Evolutionary conservation across 2,113 vertebrate genomes (phyloP).

Genomic region (Ceuthmochares aereus): DNA sequence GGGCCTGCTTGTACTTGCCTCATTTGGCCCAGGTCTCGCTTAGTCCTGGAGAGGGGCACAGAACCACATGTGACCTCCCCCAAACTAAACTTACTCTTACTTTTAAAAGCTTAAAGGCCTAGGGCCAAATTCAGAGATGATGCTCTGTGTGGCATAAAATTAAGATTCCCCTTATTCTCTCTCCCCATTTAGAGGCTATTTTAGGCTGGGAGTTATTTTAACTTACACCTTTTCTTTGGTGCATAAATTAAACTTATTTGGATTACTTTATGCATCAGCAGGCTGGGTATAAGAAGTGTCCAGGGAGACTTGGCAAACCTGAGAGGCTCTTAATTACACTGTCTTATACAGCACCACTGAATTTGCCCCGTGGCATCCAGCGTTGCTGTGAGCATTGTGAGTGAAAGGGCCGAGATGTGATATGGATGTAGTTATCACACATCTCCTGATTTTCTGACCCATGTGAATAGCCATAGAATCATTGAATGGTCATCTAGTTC

Average conservation of each 20-base stretch:
- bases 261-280: constrained; percentile 20
- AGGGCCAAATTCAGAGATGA: background rate
- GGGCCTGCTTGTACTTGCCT: too few species aligned
- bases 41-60: background rate
- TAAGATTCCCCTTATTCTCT: background rate
- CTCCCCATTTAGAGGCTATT: background rate
- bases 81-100: background rate
- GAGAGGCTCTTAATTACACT: background rate
- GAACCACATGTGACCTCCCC: background rate
- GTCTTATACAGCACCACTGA: background rate
- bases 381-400: background rate
- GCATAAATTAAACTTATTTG: constrained; percentile 52
- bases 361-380: background rate
- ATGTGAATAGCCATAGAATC: background rate
- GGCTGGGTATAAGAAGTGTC: background rate
- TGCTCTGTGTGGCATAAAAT: background rate
- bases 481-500: too few species aligned
- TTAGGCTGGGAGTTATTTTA: constrained; percentile 16
- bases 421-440: background rate
- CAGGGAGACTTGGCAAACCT: background rate
- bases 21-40: background rate
- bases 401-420: rapidly evolving
- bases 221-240: constrained; percentile 11
- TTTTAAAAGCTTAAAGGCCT: constrained; percentile 29
- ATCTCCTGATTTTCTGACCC: background rate